Percentiles rank a stretch among this genome's conserved stretches.
Evolutionary conservation across 2,797 vertebrate genomes (phyloP).

Genomic region (Melanotaenia pygmaea): DNA sequence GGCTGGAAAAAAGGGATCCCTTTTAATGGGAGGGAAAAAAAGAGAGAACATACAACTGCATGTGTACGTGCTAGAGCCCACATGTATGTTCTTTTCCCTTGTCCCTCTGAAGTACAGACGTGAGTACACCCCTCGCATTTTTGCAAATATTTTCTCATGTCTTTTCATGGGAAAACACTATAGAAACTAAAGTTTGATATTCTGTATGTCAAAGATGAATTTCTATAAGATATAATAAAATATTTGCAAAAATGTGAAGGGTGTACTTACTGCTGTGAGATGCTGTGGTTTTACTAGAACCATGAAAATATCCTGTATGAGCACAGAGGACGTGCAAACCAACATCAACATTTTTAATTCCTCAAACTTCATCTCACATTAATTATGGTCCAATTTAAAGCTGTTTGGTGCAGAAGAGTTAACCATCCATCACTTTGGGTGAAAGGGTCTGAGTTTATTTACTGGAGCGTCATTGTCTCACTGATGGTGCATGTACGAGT

Average conservation of each 20-base stretch:
- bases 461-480: background rate
- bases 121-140: too few relatives aligned
- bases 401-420: too few relatives aligned
- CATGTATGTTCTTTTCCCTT: conserved; percentile 49
- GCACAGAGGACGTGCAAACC: conserved; percentile 1
- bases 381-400: too few relatives aligned
- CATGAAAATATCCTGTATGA: too few relatives aligned
- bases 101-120: background rate
- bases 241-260: too few relatives aligned
- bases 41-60: conserved; percentile 7
- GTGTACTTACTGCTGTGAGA: too few relatives aligned
- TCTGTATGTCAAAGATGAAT: too few relatives aligned
- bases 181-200: too few relatives aligned
- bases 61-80: conserved; percentile 64
- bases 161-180: too few relatives aligned
- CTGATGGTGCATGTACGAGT: conserved; percentile 1
- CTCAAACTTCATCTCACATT: background rate
- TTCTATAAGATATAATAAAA: too few relatives aligned
- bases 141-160: too few relatives aligned
- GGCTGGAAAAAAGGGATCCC: conserved; percentile 21
- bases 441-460: background rate
- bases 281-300: conserved; percentile 30
- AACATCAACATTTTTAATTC: background rate
- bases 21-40: background rate
- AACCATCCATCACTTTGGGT: background rate